Percentiles rank a stretch among this genome's conserved stretches.
Conservation (phyloP, 1,140 invertebrate species). For the Drosophila repletoides region DNA sequence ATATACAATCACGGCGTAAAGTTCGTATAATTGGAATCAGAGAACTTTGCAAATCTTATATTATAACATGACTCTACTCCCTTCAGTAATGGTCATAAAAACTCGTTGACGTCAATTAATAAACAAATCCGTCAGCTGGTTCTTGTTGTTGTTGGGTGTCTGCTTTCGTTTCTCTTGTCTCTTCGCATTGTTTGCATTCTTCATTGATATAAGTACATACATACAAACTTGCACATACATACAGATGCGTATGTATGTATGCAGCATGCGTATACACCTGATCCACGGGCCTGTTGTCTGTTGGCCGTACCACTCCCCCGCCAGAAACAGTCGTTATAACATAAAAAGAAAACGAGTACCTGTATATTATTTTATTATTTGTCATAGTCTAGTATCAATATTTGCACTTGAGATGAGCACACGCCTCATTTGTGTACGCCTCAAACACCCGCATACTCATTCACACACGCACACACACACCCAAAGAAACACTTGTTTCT, state of each 20-base stretch:
- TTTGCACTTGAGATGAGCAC: slow-evolving; percentile 48
- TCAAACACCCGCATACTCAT: not conserved
- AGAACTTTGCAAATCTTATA: too few relatives aligned
- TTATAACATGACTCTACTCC: not conserved
- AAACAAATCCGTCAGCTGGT: slow-evolving; percentile 47
- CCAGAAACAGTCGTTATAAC: not conserved
- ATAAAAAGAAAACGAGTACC: slow-evolving; percentile 10
- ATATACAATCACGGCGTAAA: too few relatives aligned
- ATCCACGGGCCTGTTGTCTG: not conserved
- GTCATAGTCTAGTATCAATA: slow-evolving; percentile 38
- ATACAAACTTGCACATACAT: not conserved
- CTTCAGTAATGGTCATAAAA: slow-evolving; percentile 22
- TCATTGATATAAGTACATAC: slow-evolving; percentile 4
- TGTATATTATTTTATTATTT: slow-evolving; percentile 9
- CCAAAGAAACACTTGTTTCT: slow-evolving; percentile 45
- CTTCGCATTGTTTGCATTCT: slow-evolving; percentile 40
- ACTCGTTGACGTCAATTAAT: slow-evolving; percentile 64
- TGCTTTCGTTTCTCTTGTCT: slow-evolving; percentile 3
- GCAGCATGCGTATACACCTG: too few relatives aligned
- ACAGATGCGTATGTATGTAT: too few relatives aligned
- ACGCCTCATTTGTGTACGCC: slow-evolving; percentile 14
- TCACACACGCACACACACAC: not conserved
- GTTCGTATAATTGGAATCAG: too few relatives aligned
- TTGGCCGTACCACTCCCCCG: too few relatives aligned
- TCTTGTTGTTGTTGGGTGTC: not conserved